Evolutionary conservation across 37 sponge, comb jelly and placozoan genomes (phyloP), one percentile per base, ranked within the genome.

Genomic region (Eunapius fragilis): DNA sequence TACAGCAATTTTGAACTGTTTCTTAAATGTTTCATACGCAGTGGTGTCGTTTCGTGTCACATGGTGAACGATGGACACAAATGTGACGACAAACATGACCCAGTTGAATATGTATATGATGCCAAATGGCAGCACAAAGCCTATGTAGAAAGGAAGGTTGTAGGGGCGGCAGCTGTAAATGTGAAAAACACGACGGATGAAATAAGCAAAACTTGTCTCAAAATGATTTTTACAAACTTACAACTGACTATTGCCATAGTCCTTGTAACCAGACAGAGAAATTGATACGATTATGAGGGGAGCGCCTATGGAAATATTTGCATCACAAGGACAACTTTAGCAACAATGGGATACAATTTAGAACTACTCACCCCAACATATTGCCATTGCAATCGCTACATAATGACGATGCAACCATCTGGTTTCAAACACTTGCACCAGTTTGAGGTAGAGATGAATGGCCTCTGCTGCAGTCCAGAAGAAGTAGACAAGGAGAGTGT

Each of bases 101-200:
- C 92, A 91, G 58, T 91, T 84, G 41, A 91, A 80, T 50, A 83
- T 49, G 69, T 87, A 87, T 75, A 91, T 75, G 0, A 88, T 25
- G 17, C 74, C 89, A 81, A 88, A 87, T 31, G 92, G 88, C 11
- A 81, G 71, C 10, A 87, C 71, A 36, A 87, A 70, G 22, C 84
- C 87, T 48, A 87, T 68, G n/a, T 67, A 91, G 76, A 91, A 91
- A 67, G 89, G 85, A 49, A 75, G 81, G 1, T 84, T 72, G 30
- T 49, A 50, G 25, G 76, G 77, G 11, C 88, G 89, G 49, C 92
- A 92, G 69, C 92, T 92, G 72, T 22, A 83, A 41, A 41, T 41
- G 6, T 9, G 6, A 41, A 41, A 6, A 41, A 41, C 41, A 41
- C 6, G 6, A 41, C 6, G 3, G 41, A 41, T 41, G 6, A 41